Evolutionary conservation across 2,888 invertebrate species (phyloP).

Genomic region (Chrysolina americana): DNA sequence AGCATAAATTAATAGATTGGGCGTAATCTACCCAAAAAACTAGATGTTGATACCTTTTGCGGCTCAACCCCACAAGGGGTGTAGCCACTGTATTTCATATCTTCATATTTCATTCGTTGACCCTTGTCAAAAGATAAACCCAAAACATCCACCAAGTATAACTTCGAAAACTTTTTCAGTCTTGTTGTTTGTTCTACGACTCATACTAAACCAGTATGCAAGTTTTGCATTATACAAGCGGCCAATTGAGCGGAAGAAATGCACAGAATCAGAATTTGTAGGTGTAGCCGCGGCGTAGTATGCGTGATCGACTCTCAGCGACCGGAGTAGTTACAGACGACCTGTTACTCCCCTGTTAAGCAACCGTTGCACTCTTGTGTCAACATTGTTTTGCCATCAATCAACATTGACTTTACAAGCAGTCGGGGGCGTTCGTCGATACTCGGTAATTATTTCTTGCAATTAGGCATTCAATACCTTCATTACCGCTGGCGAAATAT

Average conservation of each 20-base stretch:
- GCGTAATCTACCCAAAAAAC: no score
- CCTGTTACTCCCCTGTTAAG: conserved; percentile 64
- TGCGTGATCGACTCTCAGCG: conserved; percentile 66
- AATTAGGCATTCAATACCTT: conserved; percentile 49
- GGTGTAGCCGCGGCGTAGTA: conserved; percentile 52
- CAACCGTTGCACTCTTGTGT: conserved; percentile 62
- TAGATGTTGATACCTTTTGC: no score
- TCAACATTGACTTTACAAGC: conserved; percentile 46
- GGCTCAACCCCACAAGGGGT: no score
- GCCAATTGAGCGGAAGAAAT: conserved; percentile 56
- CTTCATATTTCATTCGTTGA: no score
- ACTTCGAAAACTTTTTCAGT: no score
- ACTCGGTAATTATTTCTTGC: conserved; percentile 46
- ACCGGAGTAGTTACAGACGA: conserved; percentile 64
- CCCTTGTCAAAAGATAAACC: no score
- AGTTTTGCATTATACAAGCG: conserved; percentile 43
- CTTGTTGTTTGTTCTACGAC: neutral
- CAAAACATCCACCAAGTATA: no score
- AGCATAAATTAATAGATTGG: no score
- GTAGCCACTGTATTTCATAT: no score
- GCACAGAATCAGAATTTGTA: conserved; percentile 57
- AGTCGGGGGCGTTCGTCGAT: conserved; percentile 41
- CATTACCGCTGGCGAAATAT: conserved; percentile 48
- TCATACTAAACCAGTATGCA: conserved; percentile 35
- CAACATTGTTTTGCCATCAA: conserved; percentile 60